Evolutionary conservation across 2,888 invertebrate genomes (phyloP), one percentile per base, ranked within the genome.

Genomic region (Magallana nippona): DNA sequence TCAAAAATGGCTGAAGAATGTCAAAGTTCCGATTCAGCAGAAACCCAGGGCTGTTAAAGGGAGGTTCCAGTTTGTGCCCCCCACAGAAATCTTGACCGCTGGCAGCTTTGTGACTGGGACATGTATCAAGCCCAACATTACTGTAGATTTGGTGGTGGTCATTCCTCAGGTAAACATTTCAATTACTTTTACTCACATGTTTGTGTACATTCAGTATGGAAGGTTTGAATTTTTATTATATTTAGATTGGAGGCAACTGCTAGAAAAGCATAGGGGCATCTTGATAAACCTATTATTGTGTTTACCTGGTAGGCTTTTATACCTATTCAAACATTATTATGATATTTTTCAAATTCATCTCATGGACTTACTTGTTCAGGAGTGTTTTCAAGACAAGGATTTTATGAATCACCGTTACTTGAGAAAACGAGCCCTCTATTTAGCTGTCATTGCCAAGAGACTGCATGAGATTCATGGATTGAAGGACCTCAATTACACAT

Each of bases 351-450:
- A 0, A 44, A 44, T 44, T 5, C 44, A 44, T 44, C 27, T 55
- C 56, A 32, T 27, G 56, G 15, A 32, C 27, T 15, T 82, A 82
- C 60, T 77, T 84, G 84, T 92, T 57, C 88, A 95, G 95, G 95
- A 95, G 27, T 96, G 96, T 91, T 96, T 97, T 86, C 96, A 96
- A 83, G 96, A 96, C 86, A 96, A 96, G 87, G 98, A 98, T 93
- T 96, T 96, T 83, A 94, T 97, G 58, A 98, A 98, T 94, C 96
- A 97, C 87, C 95, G 96, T 82, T 98, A 98, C 94, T 96, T 97
- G 84, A 95, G 96, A 55, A 98, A 98, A 94, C 95, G 97, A 86
- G 96, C 97, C 0, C 95, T 97, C 44, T 98, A 98, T 93, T 93
- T 98, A 82, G 95, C 96, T 1, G 96, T 95, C 87, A 94, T 98